Percentiles rank a stretch among this genome's conserved stretches.
Evolutionary conservation across 2,113 vertebrate species (phyloP).

Genomic region (Sinocyclocheilus maitianheensis): DNA sequence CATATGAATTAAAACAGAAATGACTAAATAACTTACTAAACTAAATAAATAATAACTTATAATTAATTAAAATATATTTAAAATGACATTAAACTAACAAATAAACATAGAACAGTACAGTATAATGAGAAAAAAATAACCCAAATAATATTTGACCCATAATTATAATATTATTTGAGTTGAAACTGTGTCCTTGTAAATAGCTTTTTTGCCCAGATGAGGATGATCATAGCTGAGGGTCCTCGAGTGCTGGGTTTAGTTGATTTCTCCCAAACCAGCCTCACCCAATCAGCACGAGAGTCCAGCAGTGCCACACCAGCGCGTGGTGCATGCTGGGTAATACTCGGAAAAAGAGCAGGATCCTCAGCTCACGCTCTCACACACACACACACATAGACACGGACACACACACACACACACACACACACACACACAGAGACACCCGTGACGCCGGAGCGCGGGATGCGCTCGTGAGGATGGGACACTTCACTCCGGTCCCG

Average conservation of each 20-base stretch:
- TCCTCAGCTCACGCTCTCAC: neutral
- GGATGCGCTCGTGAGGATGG: constrained; percentile 20
- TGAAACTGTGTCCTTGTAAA: neutral
- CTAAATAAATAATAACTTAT: neutral
- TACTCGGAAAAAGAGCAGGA: constrained; percentile 33
- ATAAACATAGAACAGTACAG: neutral
- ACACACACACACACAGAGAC: neutral
- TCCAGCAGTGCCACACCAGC: constrained; percentile 18
- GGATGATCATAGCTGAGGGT: neutral
- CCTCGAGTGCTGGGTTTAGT: neutral
- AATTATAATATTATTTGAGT: neutral
- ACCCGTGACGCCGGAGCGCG: neutral
- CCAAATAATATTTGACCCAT: neutral
- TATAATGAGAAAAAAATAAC: neutral
- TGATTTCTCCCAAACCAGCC: neutral
- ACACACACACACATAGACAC: neutral
- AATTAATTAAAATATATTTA: neutral
- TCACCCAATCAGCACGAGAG: neutral
- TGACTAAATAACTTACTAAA: neutral
- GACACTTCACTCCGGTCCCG: constrained; percentile 5
- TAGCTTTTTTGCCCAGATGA: neutral
- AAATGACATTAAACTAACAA: neutral
- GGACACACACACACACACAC: neutral
- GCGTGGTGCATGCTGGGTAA: constrained; percentile 71
- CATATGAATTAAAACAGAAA: no score